phyloP scores from a whole-genome alignment of 2,888 invertebrate species.

The Tuta absoluta region DNA sequence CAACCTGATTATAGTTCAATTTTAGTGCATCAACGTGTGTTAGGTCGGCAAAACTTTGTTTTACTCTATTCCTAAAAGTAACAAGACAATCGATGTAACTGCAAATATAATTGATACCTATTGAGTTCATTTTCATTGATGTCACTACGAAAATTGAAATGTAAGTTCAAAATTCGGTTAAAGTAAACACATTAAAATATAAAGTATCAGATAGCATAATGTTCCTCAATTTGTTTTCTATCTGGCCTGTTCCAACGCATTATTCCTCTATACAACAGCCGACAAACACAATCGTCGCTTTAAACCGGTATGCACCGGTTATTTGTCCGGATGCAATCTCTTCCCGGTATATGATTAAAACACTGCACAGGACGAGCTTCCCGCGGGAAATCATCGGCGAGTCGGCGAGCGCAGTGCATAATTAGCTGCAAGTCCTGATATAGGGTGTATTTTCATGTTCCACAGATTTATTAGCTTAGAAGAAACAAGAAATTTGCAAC shows the following conservation, averaged over 20 bases:
- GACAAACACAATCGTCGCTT: constrained; percentile 7
- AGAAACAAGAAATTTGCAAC: neutral
- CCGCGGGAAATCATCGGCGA: constrained; percentile 76
- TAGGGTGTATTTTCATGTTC: constrained; percentile 45
- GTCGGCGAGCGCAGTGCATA: constrained; percentile 74
- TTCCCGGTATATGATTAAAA: constrained; percentile 78
- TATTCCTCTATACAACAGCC: neutral
- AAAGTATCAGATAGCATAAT: too few species aligned
- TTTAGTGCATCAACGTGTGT: too few species aligned
- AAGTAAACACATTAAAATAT: too few species aligned
- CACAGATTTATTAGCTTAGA: constrained; percentile 19
- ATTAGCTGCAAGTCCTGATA: constrained; percentile 65
- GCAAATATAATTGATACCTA: too few species aligned
- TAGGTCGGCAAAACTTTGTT: too few species aligned
- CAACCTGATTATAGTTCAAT: too few species aligned
- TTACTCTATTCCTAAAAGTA: too few species aligned
- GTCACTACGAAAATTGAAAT: too few species aligned
- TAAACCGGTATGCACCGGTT: constrained; percentile 46
- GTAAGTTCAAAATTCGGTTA: too few species aligned
- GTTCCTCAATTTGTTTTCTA: neutral
- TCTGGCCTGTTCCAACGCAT: neutral
- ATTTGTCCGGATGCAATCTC: constrained; percentile 78
- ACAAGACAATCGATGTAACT: too few species aligned
- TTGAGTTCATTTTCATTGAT: too few species aligned
- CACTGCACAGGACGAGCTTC: constrained; percentile 71